phyloP scores from a whole-genome alignment of 2,113 vertebrate species.

The Tricholaema leucomelas region DNA sequence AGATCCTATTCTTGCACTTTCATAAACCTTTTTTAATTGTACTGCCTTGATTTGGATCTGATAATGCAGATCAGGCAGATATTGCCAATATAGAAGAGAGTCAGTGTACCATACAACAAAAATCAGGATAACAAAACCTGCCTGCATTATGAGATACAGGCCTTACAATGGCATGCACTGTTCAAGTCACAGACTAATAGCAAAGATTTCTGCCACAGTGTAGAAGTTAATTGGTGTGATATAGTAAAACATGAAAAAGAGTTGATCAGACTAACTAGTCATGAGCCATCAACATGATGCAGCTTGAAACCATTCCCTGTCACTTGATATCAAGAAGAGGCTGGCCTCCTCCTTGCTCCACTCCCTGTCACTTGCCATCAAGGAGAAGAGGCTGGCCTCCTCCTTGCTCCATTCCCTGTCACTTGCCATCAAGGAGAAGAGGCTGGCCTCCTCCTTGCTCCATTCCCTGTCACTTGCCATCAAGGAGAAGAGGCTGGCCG shows the following conservation, averaged over 20 bases:
- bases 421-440: no score
- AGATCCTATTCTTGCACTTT: not conserved
- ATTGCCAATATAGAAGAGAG: not conserved
- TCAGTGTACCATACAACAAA: not conserved
- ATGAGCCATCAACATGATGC: not conserved
- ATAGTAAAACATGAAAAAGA: not conserved
- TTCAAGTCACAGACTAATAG: not conserved
- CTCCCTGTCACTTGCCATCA: no score
- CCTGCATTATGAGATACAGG: not conserved
- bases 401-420: no score
- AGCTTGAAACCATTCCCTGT: no score
- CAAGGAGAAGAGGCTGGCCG: no score
- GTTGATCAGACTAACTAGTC: not conserved
- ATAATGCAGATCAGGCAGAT: not conserved
- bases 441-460: no score
- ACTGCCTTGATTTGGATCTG: not conserved
- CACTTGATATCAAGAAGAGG: no score
- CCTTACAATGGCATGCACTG: not conserved
- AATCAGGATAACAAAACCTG: not conserved
- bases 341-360: no score
- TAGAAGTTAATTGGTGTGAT: not conserved
- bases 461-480: no score
- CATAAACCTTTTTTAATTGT: not conserved
- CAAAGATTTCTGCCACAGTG: not conserved
- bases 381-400: no score